Evolutionary conservation across 2,888 invertebrate genomes (phyloP), one percentile per base, ranked within the genome.

Genomic region (Gymnoscelis rufifasciata): DNA sequence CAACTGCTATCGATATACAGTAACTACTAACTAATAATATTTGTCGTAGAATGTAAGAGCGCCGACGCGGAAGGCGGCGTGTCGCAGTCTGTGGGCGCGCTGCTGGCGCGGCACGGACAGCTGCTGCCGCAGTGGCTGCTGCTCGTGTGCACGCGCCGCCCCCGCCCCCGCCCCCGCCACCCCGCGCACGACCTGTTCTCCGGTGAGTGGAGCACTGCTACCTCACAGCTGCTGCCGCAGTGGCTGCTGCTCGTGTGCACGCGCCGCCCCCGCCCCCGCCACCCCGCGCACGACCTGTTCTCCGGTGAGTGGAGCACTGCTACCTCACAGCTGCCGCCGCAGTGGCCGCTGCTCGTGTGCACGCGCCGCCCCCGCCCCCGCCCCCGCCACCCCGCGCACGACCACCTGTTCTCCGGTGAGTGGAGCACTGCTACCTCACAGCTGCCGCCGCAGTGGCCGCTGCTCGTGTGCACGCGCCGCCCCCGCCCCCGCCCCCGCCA

Each of bases 121-220:
- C 82, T 97, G 36, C 93, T 98, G 62, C 98, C 98, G 1, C 95
- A 95, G 63, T 98, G 98, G 98, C 78, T 98, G 40, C 90, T 97
- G 46, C 90, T 98, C 1, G 95, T 97, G 1, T 95, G 95, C 75
- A 96, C 97, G 0, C 95, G 96, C 3, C 19, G 19, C 3, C 19
- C 19, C 2, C 19, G 19, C 46, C 91, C 95, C 58, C 96, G 97
- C 71, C 95, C 94, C 57, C 91, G 93, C 62, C 94, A 92, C 66
- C 92, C 94, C 5, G 95, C 93, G 68, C 92, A 94, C n/a, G n/a
- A n/a, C n/a, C n/a, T n/a, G n/a, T n/a, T n/a, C n/a, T n/a, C n/a
- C n/a, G n/a, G n/a, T n/a, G n/a, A n/a, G n/a, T n/a, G n/a, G n/a
- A n/a, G n/a, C n/a, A n/a, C n/a, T n/a, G n/a, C n/a, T n/a, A n/a